Base-by-base conservation (phyloP, 2,888 invertebrate species). In the Drosophila meridiana region DNA sequence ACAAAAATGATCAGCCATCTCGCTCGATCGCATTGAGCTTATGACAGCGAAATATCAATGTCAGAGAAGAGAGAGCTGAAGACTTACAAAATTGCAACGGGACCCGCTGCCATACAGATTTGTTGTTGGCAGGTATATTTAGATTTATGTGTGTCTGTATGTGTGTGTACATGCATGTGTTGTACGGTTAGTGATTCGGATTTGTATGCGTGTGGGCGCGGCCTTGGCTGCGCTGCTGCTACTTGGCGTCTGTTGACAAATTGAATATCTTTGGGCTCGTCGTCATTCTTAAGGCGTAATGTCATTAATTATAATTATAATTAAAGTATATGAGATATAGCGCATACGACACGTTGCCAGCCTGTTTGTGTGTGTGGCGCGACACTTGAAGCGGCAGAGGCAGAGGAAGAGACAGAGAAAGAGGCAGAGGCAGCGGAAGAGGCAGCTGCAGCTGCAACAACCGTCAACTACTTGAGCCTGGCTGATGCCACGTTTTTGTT, bases 261-360 rank as follows among this genome's bases (percentile, higher is more conserved):
- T 86, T 87, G 79, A 76, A 83, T 89, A 76, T 67, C 69, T 74
- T 20, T 20, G 74, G 26, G 68, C 56, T 63, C 59, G 73, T 55
- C 59, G 72, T 55, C 56, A 72, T 73, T 70, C 76, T 73, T 64
- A 73, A 65, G 59, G 75, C 80, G 53, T 86, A 80, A 81, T 87
- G 57, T 50, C 70, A 89, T 84, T 84, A 84, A 84, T 87, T 89
- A 83, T 77, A 70, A 77, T 77, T 77, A 80, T 74, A 59, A 45
- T 45, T 58, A 36, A 45, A 58, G 40, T 47, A 59, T 60, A 28
- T 34, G 45, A 48, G 52, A 60, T 67, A 85, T 80, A 69, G 69
- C 69, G 75, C 72, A 80, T 74, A 69, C 71, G 88, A 77, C 70
- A 79, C 67, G 66, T 67, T 78, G 62, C 56, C 87, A 20, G 56